Evolutionary conservation across 2,113 vertebrate genomes (phyloP), one percentile per base, ranked within the genome.

Genomic region (Eupsittula cactorum): DNA sequence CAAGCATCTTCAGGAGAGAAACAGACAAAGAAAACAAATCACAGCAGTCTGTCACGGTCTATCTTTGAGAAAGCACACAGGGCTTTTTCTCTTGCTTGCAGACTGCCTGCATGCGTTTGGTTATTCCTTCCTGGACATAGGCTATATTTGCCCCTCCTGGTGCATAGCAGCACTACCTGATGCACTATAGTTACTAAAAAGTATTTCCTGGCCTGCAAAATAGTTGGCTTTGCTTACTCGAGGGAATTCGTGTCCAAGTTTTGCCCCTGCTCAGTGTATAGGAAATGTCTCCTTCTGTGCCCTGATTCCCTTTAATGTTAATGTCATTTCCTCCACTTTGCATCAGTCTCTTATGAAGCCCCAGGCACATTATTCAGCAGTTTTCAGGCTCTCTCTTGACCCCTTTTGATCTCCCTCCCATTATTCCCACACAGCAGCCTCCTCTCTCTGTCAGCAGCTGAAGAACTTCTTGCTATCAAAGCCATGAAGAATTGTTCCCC

Each of bases 11-110:
- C 74, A 82, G 70, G 81, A 90, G 82, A 86, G 83, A 91, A 91
- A 75, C 80, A 90, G 83, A 39, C 64, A 79, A 92, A 92, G 69
- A 89, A 89, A 96, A n/a, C 81, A 93, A 65, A 92, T 53, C 82
- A 67, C 82, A 67, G 71, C 42, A 87, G 81, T 62, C 84, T 89
- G 52, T 64, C 87, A 73, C 8, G 15, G 28, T 81, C 74, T 76
- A 2, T 19, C 57, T 92, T 39, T 35, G 21, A 33, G 60, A 47
- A 70, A 46, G 9, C 55, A 70, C 37, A 68, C 10, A 9, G 29
- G 24, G 18, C 3, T 81, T 76, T 82, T 55, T 52, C 33, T 53
- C 55, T n/a, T 19, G 8, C 57, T 91, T 85, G 29, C 39, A 63
- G 31, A 3, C 39, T 73, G 39, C 28, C 80, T 75, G 27, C 39